Evolutionary conservation across 2,113 vertebrate species (phyloP), one percentile per base, ranked within the genome.

Genomic region (Sturnira hondurensis): DNA sequence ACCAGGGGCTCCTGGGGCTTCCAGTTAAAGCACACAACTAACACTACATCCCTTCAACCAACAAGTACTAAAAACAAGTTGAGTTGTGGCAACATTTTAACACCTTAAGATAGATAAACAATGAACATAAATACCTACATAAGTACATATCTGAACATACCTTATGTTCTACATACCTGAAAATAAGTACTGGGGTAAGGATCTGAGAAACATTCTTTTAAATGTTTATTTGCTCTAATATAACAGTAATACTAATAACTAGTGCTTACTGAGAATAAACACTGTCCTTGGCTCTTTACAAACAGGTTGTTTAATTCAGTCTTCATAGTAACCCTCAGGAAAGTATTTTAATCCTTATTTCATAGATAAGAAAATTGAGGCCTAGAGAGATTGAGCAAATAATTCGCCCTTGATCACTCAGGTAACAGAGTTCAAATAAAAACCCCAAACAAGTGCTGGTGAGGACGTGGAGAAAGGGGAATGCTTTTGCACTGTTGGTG

Each of bases 201-300:
- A 82, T 47, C 45, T 90, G 87, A 84, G 26, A 89, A 89, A 83
- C 24, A 67, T 20, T 70, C n/a, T 97, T 93, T 70, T 50, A 84
- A 93, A 77, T 52, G 65, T 87, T 76, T 56, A 63, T 52, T 67
- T 90, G 71, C 56, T 97, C 45, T 87, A 96, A 54, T 58, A 93
- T n/a, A 87, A 76, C 17, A 84, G 31, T 19, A 71, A 74, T 65
- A 45, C 33, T 92, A 87, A 56, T 82, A 91, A 93, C 56, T 81
- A 93, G 26, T 86, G 78, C 47, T 82, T 76, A 78, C 4, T 68
- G 33, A 86, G 61, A 93, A 92, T 36, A 93, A 96, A 88, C 65
- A 83, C 16, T 70, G 33, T 71, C 19, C 45, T 58, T 50, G 24
- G n/a, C 86, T 93, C 73, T 96, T 88, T 45, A 84, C 28, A 89